Conservation (phyloP, 2,113 vertebrate genomes). For the Psettodes erumei region DNA sequence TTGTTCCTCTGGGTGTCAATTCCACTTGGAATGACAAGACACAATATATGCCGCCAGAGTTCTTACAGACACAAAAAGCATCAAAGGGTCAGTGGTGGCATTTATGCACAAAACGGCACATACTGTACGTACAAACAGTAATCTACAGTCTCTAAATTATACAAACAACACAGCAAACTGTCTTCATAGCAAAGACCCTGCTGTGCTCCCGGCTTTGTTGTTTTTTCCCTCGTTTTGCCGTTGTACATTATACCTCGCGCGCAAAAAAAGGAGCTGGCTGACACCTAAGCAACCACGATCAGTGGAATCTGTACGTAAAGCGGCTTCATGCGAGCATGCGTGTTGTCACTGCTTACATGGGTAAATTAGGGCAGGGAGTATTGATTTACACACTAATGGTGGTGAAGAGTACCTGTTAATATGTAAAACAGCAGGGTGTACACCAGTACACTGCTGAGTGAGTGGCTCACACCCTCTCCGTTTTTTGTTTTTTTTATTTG, state of each 20-base stretch:
- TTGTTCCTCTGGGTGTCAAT: constrained; percentile 4
- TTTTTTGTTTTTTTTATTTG: not conserved
- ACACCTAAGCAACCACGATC: constrained; percentile 32
- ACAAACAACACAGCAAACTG: not conserved
- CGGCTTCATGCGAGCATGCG: not conserved
- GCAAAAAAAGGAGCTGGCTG: constrained; percentile 1
- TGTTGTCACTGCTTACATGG: not conserved
- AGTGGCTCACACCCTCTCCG: not conserved
- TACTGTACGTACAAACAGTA: not conserved
- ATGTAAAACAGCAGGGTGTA: constrained; percentile 22
- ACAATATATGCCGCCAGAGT: not conserved
- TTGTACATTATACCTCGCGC: constrained; percentile 21
- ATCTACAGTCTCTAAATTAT: not conserved
- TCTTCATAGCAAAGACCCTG: not conserved
- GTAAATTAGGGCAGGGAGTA: constrained; percentile 3
- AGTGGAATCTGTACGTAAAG: not conserved
- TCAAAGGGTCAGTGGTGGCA: not conserved
- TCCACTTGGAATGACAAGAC: not conserved
- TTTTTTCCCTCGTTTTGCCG: not conserved
- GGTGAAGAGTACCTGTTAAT: constrained; percentile 16
- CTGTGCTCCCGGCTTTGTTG: not conserved
- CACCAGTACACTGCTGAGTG: not conserved
- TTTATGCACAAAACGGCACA: not conserved
- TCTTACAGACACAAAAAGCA: not conserved
- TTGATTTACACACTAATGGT: constrained; percentile 41